Base-by-base conservation (phyloP, 2,888 invertebrate genomes). In the Tiphia femorata region DNA sequence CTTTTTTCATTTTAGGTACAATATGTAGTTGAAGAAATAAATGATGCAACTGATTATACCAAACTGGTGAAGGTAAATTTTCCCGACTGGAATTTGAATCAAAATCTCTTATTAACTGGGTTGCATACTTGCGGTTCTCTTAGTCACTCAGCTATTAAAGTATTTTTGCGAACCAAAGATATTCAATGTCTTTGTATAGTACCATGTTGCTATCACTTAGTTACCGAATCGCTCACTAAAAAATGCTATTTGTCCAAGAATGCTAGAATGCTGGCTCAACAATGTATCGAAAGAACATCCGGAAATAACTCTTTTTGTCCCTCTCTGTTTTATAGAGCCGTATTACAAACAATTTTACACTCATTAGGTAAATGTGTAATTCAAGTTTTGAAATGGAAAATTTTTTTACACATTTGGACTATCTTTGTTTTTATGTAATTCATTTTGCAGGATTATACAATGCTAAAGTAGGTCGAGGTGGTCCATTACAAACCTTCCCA, bases 91-190 rank as follows among this genome's bases (percentile, higher is more conserved):
- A 59, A 51, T 35, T 20, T 60, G 17, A 42, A 71, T 3, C 55
- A 53, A 43, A 74, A 77, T 64, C 63, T 83, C 20, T 72, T 84
- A 40, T 65, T 88, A 37, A 78, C 87, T 76, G 96, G 96, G 8
- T 86, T 97, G 5, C 97, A 97, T 78, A 95, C 96, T 0, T 97
- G 97, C 81, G 97, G 97, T 0, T 90, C 93, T 84, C 85, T 97
- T 4, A 91, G 92, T 0, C 86, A 93, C 1, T 89, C 89, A 8
- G 90, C 90, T 33, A 84, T 96, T 1, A 88, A 88, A 58, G 85
- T 93, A 10, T 96, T 94, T 78, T 77, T 85, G 2, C 71, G 82
- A 0, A 88, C 88, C 55, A 52, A 84, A 0, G 77, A 86, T 20
- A 86, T 90, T 0, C 85, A 84, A 54, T 86, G 88, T 0, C 78